These are phyloP conservation scores for Zosterops borbonicus DNA, from an alignment of 2,113 vertebrate species.

Conservation along the genomic window DNA sequence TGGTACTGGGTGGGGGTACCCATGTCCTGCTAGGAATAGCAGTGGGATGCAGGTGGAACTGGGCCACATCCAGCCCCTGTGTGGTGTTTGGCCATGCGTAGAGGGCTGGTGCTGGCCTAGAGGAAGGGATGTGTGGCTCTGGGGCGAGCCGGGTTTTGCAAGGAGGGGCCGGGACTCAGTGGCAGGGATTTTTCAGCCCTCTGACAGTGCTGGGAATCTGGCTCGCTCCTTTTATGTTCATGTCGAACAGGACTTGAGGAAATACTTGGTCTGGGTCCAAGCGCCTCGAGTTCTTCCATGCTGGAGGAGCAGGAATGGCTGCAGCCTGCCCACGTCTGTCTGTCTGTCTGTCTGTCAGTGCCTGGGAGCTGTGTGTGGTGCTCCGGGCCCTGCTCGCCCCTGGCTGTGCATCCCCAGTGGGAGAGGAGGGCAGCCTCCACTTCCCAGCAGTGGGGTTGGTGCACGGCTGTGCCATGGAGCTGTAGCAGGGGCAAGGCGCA, in stretches of 20 bases:
- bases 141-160: rapidly evolving
- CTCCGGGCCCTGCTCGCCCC: rapidly evolving
- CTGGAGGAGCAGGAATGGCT: slow-evolving; percentile 52
- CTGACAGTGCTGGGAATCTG: slow-evolving; percentile 40
- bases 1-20: rapidly evolving
- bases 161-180: neutral
- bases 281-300: slow-evolving; percentile 20
- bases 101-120: neutral
- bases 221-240: slow-evolving; percentile 68
- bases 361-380: neutral
- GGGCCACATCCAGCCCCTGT: rapidly evolving
- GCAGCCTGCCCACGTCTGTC: slow-evolving; percentile 1
- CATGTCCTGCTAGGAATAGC: rapidly evolving
- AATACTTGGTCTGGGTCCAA: slow-evolving; percentile 53
- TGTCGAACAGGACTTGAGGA: slow-evolving; percentile 57
- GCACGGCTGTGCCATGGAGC: rapidly evolving
- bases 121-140: neutral
- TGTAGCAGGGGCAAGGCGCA: rapidly evolving
- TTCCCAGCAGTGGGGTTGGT: rapidly evolving
- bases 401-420: neutral
- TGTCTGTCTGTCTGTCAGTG: slow-evolving; percentile 40
- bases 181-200: slow-evolving; percentile 35
- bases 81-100: neutral
- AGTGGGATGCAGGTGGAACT: neutral
- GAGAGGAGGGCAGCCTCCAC: neutral